These are phyloP conservation scores for Aphyosemion australe DNA, from an alignment of 2,113 vertebrate species.

Conservation along the genomic window DNA sequence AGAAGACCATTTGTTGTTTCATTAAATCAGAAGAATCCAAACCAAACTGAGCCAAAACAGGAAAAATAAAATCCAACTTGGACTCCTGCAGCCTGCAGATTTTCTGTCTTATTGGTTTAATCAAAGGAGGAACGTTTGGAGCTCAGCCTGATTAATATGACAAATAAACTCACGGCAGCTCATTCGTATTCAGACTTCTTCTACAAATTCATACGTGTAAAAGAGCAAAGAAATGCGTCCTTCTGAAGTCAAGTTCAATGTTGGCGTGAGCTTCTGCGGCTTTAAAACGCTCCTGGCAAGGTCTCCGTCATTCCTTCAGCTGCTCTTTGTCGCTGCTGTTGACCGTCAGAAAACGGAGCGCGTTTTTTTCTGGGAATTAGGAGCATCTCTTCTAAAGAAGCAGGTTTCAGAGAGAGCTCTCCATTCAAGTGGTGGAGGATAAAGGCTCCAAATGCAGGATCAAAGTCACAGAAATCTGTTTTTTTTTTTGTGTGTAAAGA, in stretches of 20 bases:
- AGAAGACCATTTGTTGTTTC: no score
- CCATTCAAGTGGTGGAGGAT: slow-evolving; percentile 30
- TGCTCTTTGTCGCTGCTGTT: slow-evolving; percentile 21
- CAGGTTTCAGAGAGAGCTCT: slow-evolving; percentile 38
- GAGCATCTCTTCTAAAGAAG: slow-evolving; percentile 29
- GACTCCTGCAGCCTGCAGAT: no score
- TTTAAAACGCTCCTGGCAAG: not conserved
- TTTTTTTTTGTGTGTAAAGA: slow-evolving; percentile 9
- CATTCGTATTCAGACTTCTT: not conserved
- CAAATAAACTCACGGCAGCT: not conserved
- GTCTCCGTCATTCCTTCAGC: not conserved
- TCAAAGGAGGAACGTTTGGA: no score
- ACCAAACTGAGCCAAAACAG: no score
- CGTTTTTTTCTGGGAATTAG: slow-evolving; percentile 12
- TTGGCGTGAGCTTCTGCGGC: not conserved
- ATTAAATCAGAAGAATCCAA: no score
- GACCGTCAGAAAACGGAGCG: slow-evolving; percentile 13
- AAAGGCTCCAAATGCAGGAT: slow-evolving; percentile 32
- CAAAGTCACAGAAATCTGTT: slow-evolving; percentile 25
- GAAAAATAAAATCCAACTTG: no score
- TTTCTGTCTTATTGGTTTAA: no score
- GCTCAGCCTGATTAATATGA: no score
- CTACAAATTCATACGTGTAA: not conserved
- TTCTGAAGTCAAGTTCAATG: slow-evolving; percentile 1
- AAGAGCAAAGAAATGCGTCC: not conserved